Conservation (phyloP, 1,140 invertebrate species). For the Sitophilus oryzae region DNA sequence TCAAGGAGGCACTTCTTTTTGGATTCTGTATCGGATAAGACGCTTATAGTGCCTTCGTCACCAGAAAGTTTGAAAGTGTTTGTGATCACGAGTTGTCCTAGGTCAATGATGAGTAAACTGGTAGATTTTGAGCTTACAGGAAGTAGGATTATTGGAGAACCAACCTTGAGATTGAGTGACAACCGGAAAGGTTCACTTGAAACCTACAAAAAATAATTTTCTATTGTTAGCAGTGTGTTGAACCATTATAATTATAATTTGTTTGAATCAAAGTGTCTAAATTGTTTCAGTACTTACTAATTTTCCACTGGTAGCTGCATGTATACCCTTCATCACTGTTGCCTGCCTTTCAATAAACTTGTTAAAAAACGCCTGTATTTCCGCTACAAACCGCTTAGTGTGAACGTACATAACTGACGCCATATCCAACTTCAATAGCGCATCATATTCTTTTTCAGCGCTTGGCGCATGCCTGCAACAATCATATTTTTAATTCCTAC, state of each 20-base stretch:
- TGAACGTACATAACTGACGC: conserved; percentile 88
- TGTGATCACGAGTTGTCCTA: conserved; percentile 71
- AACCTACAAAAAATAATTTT: conserved; percentile 19
- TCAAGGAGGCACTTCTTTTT: conserved; percentile 58
- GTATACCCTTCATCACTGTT: conserved; percentile 58
- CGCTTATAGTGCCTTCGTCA: conserved; percentile 52
- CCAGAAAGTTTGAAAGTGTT: conserved; percentile 67
- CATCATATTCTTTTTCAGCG: conserved; percentile 58
- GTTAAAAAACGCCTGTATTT: conserved; percentile 79
- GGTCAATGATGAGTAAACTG: conserved; percentile 72
- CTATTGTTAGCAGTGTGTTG: too few species aligned
- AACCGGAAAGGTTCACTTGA: conserved; percentile 42
- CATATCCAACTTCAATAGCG: conserved; percentile 74
- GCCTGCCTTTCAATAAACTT: conserved; percentile 77
- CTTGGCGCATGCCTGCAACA: conserved; percentile 22
- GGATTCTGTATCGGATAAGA: conserved; percentile 31
- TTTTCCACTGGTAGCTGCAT: conserved; percentile 44
- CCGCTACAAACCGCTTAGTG: conserved; percentile 86
- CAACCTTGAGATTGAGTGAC: conserved; percentile 64
- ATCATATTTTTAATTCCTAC: not conserved
- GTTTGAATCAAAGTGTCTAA: not conserved
- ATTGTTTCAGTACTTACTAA: conserved; percentile 19
- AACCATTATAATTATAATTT: not conserved
- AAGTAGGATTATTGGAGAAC: conserved; percentile 79
- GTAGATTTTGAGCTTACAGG: conserved; percentile 78